phyloP scores from a whole-genome alignment of 2,888 invertebrate genomes.

The Pachliopta kotzebuea region DNA sequence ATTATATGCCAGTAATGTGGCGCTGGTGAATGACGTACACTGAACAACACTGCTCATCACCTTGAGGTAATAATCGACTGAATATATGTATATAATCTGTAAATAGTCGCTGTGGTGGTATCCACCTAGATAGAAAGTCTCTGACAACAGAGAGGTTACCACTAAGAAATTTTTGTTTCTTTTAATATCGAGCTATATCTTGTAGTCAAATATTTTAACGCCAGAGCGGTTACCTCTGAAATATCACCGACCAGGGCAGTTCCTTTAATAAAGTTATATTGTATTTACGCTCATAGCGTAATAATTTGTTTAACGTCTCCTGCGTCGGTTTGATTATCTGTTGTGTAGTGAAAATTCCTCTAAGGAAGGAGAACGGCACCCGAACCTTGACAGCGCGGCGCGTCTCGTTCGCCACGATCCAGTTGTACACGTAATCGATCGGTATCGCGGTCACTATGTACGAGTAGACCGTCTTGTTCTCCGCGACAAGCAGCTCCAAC shows the following conservation, averaged over 20 bases:
- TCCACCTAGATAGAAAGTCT: no score
- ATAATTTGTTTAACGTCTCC: conserved; percentile 37
- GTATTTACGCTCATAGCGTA: conserved; percentile 50
- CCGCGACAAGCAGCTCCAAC: conserved; percentile 54
- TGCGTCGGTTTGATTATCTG: conserved; percentile 40
- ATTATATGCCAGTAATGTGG: no score
- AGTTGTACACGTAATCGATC: conserved; percentile 64
- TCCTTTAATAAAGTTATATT: conserved; percentile 53
- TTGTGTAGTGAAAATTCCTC: conserved; percentile 36
- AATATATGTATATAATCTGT: no score
- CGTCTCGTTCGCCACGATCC: conserved; percentile 44
- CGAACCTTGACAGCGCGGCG: conserved; percentile 38
- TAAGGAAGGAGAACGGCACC: conserved; percentile 36
- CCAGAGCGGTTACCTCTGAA: conserved; percentile 44
- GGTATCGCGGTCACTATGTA: conserved; percentile 60
- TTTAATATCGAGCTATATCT: not conserved
- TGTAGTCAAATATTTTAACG: no score
- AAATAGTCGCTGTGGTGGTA: no score
- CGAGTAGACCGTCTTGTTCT: conserved; percentile 53
- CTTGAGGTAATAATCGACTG: no score
- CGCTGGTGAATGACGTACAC: no score
- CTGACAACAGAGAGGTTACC: no score
- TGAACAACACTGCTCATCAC: no score
- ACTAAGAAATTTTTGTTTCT: not conserved
- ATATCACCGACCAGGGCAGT: conserved; percentile 70